Evolutionary conservation across 1,140 invertebrate genomes (phyloP).

Genomic region (Sycophila sp.): DNA sequence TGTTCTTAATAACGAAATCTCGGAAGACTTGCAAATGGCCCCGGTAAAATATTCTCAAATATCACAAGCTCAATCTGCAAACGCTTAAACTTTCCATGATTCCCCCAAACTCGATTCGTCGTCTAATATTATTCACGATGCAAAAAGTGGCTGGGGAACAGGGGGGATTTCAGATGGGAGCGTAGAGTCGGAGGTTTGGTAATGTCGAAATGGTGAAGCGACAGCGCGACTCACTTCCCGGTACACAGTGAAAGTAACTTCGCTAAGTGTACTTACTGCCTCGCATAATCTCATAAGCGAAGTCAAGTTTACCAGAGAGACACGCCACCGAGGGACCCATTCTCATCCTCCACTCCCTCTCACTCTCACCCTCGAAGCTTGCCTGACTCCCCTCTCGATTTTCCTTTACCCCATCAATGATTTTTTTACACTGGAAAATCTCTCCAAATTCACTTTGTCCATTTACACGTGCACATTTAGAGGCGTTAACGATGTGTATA

Average conservation of each 20-base stretch:
- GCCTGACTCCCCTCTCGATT: too few species aligned
- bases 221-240: neutral
- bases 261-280: constrained; percentile 19
- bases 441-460: too few species aligned
- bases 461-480: too few species aligned
- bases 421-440: too few species aligned
- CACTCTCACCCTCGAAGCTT: too few species aligned
- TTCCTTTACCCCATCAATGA: too few species aligned
- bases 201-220: constrained; percentile 12
- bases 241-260: constrained; percentile 12
- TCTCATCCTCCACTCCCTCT: neutral
- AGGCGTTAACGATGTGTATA: too few species aligned
- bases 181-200: neutral
- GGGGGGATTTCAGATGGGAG: neutral
- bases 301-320: constrained; percentile 7
- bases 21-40: too few species aligned
- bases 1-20: too few species aligned
- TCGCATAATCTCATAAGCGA: constrained; percentile 21
- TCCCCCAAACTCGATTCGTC: constrained; percentile 5
- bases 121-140: constrained; percentile 5
- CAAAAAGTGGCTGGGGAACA: neutral
- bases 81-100: constrained; percentile 10
- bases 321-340: neutral
- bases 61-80: too few species aligned
- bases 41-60: too few species aligned